Base-by-base conservation (phyloP, 2,113 vertebrate genomes). In the Tichodroma muraria region DNA sequence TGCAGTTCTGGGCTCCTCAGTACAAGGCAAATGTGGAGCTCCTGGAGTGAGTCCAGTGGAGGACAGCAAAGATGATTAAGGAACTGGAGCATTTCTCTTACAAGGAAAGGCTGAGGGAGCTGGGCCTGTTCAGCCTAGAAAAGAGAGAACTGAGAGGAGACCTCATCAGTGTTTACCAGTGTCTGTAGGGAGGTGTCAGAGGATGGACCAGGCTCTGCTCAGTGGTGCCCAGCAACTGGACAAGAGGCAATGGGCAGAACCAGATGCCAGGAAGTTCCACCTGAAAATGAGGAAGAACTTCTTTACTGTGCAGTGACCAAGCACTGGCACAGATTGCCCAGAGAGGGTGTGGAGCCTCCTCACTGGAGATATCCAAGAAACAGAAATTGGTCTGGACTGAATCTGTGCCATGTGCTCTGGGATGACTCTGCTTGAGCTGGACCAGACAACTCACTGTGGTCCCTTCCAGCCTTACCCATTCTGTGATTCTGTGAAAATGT, bases 321-420 rank as follows among this genome's bases (percentile, higher is more conserved):
- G 9, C 8, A 22, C 17, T 31, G 25, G 42, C 7, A 50, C 35
- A 37, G 44, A 40, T 33, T 65, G 5, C 4, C 27, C 50, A 65
- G 44, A 65, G 22, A 2, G 5, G 15, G 2, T 73, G 33, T 68
- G 53, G 2, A 89, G n/a, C 3, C 13, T 66, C 19, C 3, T 47
- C 38, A 13, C 24, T 40, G n/a, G 8, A 50, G 5, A 5, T 57
- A 50, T 44, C 2, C 27, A 44, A 33, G 59, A 50, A 42, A 2
- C 1, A n/a, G n/a, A n/a, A n/a, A n/a, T n/a, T n/a, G n/a, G 0
- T 19, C 42, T 30, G 35, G 42, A 42, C 20, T 5, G 9, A 49
- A 38, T 28, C 44, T 50, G 18, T 73, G 33, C 27, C 24, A 5
- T 15, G 10, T 45, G 37, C 33, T 59, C 3, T 45, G 23, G n/a